Base-by-base conservation (phyloP, 1,140 invertebrate genomes). In the Drosophila neocordata region DNA sequence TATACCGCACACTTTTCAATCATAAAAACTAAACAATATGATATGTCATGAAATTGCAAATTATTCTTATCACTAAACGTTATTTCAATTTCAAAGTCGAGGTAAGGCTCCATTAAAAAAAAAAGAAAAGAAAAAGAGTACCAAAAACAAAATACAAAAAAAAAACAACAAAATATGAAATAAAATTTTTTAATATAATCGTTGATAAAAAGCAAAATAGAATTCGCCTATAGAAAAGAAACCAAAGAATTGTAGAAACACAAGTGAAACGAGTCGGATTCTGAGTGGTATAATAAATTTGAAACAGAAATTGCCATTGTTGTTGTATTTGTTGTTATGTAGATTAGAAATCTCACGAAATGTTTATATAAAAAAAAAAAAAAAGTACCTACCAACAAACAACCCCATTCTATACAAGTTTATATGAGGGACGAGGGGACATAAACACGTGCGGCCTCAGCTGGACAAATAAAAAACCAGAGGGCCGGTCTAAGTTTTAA, bases 51-150 rank as follows among this genome's bases (percentile, higher is more conserved):
- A 48, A 58, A 37, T 60, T 52, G 27, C 13, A 48, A 48, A 11
- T 48, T 48, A 3, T 35, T 37, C 69, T 75, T 82, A 82, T 82
- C 79, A 72, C 31, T 27, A 44, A 34, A 64, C 59, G 58, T 70
- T 79, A 75, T 76, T 79, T 71, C 44, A 65, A 79, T 79, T 84
- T 83, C 76, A 83, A 79, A 82, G 79, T 82, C 79, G 79, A 83
- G 71, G 79, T 72, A 66, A 82, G 65, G 59, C 59, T 38, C 53
- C 64, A 58, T 62, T 53, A 64, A 34, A 51, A 53, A 61, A 37
- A 34, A n/a, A 52, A n/a, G n/a, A n/a, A n/a, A n/a, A n/a, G n/a
- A n/a, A n/a, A n/a, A n/a, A n/a, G n/a, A n/a, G n/a, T n/a, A n/a
- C n/a, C n/a, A n/a, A n/a, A n/a, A n/a, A n/a, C n/a, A n/a, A 65